phyloP scores from a whole-genome alignment of 2,888 invertebrate species.

The Sminthurides aquaticus region DNA sequence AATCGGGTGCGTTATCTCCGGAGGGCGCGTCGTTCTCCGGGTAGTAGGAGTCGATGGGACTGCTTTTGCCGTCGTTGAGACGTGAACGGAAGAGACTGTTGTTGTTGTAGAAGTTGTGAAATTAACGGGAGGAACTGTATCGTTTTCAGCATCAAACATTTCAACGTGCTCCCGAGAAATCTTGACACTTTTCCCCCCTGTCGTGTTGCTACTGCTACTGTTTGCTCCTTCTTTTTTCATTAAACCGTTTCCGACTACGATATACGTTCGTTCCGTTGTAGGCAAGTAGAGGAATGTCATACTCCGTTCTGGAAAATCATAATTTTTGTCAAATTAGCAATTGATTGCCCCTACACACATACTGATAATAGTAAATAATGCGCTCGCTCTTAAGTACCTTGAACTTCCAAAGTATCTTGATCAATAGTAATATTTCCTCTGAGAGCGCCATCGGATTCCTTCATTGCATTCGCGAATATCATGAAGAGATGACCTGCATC shows the following conservation, averaged over 20 bases:
- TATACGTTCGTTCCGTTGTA: conserved; percentile 39
- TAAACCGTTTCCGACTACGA: conserved; percentile 25
- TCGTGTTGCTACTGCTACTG: neutral
- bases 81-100: conserved; percentile 58
- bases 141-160: conserved; percentile 8
- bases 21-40: neutral
- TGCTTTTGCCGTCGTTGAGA: conserved; percentile 52
- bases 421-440: conserved; percentile 36
- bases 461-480: conserved; percentile 52
- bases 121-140: neutral
- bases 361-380: neutral
- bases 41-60: conserved; percentile 6
- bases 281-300: conserved; percentile 42
- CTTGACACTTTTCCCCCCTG: conserved; percentile 20
- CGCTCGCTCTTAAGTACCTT: conserved; percentile 28
- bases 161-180: conserved; percentile 7
- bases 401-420: conserved; percentile 41
- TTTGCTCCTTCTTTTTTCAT: conserved; percentile 2
- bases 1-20: conserved; percentile 6
- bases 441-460: conserved; percentile 32
- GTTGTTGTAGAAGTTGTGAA: conserved; percentile 46
- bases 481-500: conserved; percentile 56
- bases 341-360: no score
- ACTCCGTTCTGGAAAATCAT: conserved; percentile 33
- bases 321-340: no score